A percentile compares a stretch with the other conserved stretches of the same genome.
Evolutionary conservation across 1,140 invertebrate genomes (phyloP).

Genomic region (Hesperophylax magnus): DNA sequence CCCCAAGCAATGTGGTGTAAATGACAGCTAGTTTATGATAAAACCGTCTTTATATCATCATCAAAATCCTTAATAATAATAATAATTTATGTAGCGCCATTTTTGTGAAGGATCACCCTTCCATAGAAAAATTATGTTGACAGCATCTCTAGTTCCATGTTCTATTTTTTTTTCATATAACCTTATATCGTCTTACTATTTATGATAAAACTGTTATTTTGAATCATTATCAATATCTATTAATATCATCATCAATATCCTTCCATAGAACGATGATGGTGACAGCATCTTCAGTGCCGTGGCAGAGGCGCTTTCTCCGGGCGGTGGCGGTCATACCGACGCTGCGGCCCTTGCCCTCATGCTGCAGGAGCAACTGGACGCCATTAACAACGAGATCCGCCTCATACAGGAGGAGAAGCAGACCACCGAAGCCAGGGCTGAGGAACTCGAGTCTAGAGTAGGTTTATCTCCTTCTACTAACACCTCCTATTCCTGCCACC

Average conservation of each 20-base stretch:
- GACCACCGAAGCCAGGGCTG: constrained; percentile 95
- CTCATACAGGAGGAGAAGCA: constrained; percentile 99
- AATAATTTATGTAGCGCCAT: too few species aligned
- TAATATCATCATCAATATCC: constrained; percentile 51
- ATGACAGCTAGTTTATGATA: too few species aligned
- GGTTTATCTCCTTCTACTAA: neutral
- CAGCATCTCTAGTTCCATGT: too few species aligned
- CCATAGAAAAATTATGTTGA: too few species aligned
- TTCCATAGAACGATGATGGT: constrained; percentile 75
- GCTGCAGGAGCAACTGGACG: constrained; percentile 99
- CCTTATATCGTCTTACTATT: too few species aligned
- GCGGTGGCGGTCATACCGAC: constrained; percentile 83
- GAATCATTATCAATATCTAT: too few species aligned
- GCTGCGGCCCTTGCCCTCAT: constrained; percentile 98
- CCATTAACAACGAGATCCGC: constrained; percentile 98
- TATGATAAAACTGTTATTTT: too few species aligned
- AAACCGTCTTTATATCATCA: too few species aligned
- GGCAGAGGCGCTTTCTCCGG: constrained; percentile 81
- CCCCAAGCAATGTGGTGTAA: too few species aligned
- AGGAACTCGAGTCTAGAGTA: constrained; percentile 97
- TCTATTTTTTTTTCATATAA: too few species aligned
- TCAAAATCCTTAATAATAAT: too few species aligned
- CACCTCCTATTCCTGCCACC: neutral
- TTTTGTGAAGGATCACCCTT: too few species aligned
- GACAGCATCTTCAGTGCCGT: constrained; percentile 81